Evolutionary conservation across 2,113 vertebrate species (phyloP).

Genomic region (Tetrax tetrax): DNA sequence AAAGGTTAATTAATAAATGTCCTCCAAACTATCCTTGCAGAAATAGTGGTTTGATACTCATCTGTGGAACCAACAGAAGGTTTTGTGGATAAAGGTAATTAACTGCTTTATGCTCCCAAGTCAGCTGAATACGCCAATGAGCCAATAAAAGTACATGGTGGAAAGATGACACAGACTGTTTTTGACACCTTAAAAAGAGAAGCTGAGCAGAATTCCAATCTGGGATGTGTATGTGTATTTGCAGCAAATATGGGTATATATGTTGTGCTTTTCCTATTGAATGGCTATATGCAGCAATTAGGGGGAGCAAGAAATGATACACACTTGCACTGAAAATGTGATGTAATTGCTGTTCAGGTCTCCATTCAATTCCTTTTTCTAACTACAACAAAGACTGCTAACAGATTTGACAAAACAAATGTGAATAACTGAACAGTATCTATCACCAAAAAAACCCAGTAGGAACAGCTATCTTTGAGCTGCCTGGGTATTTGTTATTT

Average conservation of each 20-base stretch:
- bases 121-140: neutral
- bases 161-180: neutral
- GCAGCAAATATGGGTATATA: neutral
- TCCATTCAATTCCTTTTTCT: neutral
- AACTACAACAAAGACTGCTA: neutral
- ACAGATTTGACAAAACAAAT: neutral
- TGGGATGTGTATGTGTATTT: neutral
- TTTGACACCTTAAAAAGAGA: neutral
- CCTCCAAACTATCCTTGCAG: neutral
- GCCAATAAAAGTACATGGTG: neutral
- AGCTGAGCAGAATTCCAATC: neutral
- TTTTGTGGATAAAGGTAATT: neutral
- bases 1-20: neutral
- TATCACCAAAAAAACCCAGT: neutral
- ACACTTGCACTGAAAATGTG: neutral
- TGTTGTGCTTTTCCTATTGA: neutral
- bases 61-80: neutral
- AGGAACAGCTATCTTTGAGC: neutral
- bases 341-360: neutral
- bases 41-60: neutral
- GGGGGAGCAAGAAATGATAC: neutral
- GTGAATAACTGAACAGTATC: neutral
- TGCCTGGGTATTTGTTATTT: neutral
- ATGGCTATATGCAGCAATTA: neutral
- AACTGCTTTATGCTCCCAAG: neutral